Percentiles rank a stretch among this genome's conserved stretches.
phyloP scores from a whole-genome alignment of 2,888 invertebrate species.

The Eledone cirrhosa region DNA sequence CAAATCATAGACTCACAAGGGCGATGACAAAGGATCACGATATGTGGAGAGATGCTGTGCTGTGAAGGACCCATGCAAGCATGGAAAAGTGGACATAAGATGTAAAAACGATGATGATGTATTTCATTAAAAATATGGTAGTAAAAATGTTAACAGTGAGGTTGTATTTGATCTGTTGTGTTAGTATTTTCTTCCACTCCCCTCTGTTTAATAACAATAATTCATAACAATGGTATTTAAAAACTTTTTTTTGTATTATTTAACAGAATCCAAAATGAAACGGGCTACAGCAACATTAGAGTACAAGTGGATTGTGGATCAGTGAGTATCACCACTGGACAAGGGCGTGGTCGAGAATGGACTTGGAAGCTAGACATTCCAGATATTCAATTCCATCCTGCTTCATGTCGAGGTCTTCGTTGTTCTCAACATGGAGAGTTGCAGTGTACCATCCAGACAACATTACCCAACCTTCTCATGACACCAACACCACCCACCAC shows the following conservation, averaged over 20 bases:
- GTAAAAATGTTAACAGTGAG: not conserved
- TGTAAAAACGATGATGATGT: too few relatives aligned
- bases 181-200: not conserved
- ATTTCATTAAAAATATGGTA: too few relatives aligned
- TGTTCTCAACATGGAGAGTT: constrained; percentile 11
- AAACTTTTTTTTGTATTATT: not conserved
- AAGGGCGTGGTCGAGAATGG: not conserved
- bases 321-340: constrained; percentile 4
- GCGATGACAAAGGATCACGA: too few relatives aligned
- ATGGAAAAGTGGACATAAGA: too few relatives aligned
- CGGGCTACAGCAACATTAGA: constrained; percentile 19
- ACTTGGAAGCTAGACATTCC: constrained; percentile 5
- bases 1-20: too few relatives aligned
- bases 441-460: constrained; percentile 15
- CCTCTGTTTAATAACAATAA: not conserved
- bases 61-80: too few relatives aligned
- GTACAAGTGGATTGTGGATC: constrained; percentile 3
- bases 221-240: not conserved
- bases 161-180: not conserved
- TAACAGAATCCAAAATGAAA: constrained; percentile 14
- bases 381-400: constrained; percentile 1
- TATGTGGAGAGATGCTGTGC: too few relatives aligned
- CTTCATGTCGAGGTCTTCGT: constrained; percentile 7
- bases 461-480: not conserved
- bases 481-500: not conserved